These are phyloP conservation scores for Rosalia funebris DNA, from an alignment of 2,888 invertebrate genomes.

Conservation along the genomic window DNA sequence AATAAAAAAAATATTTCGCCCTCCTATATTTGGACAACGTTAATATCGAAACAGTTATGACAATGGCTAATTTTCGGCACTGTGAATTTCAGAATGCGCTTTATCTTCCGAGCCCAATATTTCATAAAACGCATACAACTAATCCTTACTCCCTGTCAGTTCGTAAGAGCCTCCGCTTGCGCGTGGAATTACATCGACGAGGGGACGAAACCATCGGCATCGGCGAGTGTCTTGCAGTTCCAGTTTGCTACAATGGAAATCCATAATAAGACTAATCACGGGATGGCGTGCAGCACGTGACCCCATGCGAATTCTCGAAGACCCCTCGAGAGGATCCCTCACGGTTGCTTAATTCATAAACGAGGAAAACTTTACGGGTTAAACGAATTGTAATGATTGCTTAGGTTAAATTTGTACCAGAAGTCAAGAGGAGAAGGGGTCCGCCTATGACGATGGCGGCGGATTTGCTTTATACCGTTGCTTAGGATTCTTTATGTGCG, in stretches of 20 bases:
- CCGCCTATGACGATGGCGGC: neutral
- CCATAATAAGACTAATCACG: conserved; percentile 57
- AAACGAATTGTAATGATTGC: conserved; percentile 57
- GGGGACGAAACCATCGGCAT: conserved; percentile 7
- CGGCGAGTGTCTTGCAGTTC: conserved; percentile 37
- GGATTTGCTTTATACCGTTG: conserved; percentile 23
- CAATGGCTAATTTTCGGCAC: too few species aligned
- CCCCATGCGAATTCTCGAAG: conserved; percentile 36
- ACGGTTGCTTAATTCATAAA: conserved; percentile 43
- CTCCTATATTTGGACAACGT: too few species aligned
- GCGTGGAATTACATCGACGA: neutral
- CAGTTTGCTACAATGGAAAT: conserved; percentile 46
- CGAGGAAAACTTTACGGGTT: conserved; percentile 52
- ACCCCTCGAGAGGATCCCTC: conserved; percentile 46
- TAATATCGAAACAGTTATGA: too few species aligned
- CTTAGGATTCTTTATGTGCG: too few species aligned
- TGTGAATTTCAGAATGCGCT: too few species aligned
- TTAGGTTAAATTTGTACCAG: conserved; percentile 33
- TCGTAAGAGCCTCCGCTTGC: neutral
- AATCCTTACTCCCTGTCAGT: neutral
- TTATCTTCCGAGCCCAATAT: too few species aligned
- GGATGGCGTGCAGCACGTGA: conserved; percentile 57
- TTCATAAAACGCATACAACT: too few species aligned
- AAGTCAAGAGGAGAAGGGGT: conserved; percentile 31
- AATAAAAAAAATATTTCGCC: too few species aligned